Percentiles rank a stretch among this genome's conserved stretches.
These are phyloP conservation scores for Suillia variegata DNA, from an alignment of 2,888 invertebrate genomes.

Conservation along the genomic window DNA sequence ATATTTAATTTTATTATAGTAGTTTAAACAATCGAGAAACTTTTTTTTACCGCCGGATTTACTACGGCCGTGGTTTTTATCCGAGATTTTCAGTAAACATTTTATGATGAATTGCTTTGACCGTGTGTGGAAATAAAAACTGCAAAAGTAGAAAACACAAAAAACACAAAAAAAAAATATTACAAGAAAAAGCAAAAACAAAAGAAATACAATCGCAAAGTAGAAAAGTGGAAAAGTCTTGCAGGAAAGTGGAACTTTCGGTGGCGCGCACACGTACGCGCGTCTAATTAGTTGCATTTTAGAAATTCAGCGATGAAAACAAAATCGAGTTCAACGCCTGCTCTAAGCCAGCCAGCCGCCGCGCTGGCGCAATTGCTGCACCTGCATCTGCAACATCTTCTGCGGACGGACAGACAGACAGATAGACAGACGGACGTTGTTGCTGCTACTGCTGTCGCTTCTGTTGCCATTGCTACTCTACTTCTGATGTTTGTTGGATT, in stretches of 20 bases:
- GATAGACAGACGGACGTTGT: background rate
- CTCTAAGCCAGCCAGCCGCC: slow-evolving; percentile 15
- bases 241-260: slow-evolving; percentile 47
- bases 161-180: no score
- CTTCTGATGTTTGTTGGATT: background rate
- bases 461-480: slow-evolving; percentile 19
- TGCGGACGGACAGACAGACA: background rate
- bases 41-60: no score
- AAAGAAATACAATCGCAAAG: slow-evolving; percentile 19
- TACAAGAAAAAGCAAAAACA: background rate
- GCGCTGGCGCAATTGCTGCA: slow-evolving; percentile 39
- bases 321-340: slow-evolving; percentile 54
- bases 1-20: no score
- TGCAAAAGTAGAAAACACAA: slow-evolving; percentile 1
- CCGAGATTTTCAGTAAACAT: no score
- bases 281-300: slow-evolving; percentile 52
- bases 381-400: no score
- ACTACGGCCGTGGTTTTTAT: no score
- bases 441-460: slow-evolving; percentile 11
- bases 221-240: slow-evolving; percentile 21
- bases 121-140: slow-evolving; percentile 50
- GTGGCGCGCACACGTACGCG: slow-evolving; percentile 19
- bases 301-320: slow-evolving; percentile 52
- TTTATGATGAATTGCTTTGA: slow-evolving; percentile 51
- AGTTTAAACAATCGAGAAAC: no score